Conservation (phyloP, 2,888 invertebrate genomes). For the Bedellia somnulentella region DNA sequence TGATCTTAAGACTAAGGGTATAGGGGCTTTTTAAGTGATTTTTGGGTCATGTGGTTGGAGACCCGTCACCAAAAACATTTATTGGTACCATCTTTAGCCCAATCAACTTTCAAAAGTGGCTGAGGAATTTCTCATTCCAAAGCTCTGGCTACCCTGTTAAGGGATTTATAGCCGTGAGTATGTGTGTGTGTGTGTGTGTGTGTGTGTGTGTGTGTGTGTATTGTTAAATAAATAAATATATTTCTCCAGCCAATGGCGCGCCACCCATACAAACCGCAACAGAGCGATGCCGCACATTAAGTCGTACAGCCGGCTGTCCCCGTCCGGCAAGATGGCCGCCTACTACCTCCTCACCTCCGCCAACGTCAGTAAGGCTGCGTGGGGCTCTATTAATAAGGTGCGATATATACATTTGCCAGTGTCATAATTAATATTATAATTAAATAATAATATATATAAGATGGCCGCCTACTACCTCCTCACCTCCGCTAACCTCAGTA, state of each 20-base stretch:
- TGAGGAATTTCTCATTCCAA: no score
- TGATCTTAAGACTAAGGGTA: no score
- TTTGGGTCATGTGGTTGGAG: no score
- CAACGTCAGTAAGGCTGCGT: slow-evolving; percentile 96
- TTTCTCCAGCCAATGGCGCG: slow-evolving; percentile 77
- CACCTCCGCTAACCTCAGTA: slow-evolving; percentile 94
- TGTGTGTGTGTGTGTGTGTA: no score
- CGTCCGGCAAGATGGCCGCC: slow-evolving; percentile 66
- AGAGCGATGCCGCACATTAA: slow-evolving; percentile 96
- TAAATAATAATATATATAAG: no score
- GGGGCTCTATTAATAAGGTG: slow-evolving; percentile 73
- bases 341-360: slow-evolving; percentile 91
- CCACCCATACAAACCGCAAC: slow-evolving; percentile 68
- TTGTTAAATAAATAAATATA: slow-evolving; percentile 1
- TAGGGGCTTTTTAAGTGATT: no score
- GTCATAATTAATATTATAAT: neutral
- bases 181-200: no score
- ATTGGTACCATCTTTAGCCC: no score
- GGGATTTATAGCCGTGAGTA: no score
- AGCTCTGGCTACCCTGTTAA: no score
- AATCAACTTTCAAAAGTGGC: no score
- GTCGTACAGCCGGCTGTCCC: slow-evolving; percentile 77
- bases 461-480: slow-evolving; percentile 80
- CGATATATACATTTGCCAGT: neutral
- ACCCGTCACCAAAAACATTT: no score